Percentiles rank a stretch among this genome's conserved stretches.
Evolutionary conservation across 2,888 invertebrate species (phyloP).

Genomic region (Euzophera pinguis): DNA sequence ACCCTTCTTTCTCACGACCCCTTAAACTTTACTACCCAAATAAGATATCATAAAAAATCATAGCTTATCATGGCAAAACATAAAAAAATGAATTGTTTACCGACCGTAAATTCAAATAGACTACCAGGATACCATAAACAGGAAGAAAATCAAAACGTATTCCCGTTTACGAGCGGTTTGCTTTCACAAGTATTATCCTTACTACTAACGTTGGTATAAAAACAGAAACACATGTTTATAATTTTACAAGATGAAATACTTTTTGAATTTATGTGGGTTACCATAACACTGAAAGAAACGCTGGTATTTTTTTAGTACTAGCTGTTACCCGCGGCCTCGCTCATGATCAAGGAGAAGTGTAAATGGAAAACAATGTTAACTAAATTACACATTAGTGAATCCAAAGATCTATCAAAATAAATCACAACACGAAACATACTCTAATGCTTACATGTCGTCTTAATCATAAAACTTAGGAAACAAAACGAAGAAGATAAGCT

Average conservation of each 20-base stretch:
- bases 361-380: no score
- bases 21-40: not conserved
- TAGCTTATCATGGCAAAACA: not conserved
- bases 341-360: no score
- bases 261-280: conserved; percentile 31
- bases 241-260: conserved; percentile 36
- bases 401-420: no score
- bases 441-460: no score
- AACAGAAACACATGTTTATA: conserved; percentile 39
- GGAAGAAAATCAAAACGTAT: conserved; percentile 21
- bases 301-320: not conserved
- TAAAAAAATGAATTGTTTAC: conserved; percentile 14
- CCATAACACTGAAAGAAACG: not conserved
- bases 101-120: conserved; percentile 7
- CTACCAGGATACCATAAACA: conserved; percentile 19
- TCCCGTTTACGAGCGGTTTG: conserved; percentile 32
- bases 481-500: no score
- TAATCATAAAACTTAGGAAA: no score
- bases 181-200: conserved; percentile 32
- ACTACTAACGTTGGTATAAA: conserved; percentile 35
- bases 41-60: conserved; percentile 5
- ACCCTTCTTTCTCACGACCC: not conserved
- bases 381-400: no score
- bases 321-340: no score
- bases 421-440: no score